phyloP scores from a whole-genome alignment of 2,797 vertebrate genomes.

The Vultur gryphus region DNA sequence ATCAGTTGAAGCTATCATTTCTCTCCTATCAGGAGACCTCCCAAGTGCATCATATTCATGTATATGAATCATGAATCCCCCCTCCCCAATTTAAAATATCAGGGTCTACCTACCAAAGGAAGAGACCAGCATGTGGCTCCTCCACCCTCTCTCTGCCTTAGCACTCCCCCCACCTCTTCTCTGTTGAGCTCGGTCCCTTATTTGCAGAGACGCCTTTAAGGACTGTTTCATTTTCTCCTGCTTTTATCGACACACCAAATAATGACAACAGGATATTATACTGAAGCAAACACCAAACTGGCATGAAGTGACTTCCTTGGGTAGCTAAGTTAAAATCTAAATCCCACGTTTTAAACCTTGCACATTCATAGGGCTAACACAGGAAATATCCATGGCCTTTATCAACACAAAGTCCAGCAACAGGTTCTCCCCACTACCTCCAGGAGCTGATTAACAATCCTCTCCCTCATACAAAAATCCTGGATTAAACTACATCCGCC shows the following conservation, averaged over 20 bases:
- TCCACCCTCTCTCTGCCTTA: not conserved
- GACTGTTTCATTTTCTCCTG: not conserved
- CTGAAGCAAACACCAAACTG: not conserved
- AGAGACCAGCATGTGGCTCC: not conserved
- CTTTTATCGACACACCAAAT: not conserved
- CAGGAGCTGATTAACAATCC: not conserved
- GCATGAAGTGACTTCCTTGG: not conserved
- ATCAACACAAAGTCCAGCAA: not conserved
- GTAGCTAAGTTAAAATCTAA: not conserved
- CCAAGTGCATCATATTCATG: not conserved
- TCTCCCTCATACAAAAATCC: not conserved
- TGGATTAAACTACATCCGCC: not conserved
- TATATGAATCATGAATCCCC: not conserved
- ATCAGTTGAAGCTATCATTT: not conserved
- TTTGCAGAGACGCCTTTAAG: not conserved
- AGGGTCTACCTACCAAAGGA: not conserved
- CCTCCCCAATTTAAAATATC: not conserved
- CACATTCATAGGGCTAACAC: not conserved
- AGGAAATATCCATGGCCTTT: fast-evolving
- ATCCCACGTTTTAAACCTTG: not conserved
- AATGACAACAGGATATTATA: not conserved
- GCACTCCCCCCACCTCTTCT: not conserved
- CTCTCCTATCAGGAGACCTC: not conserved
- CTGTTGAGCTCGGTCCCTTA: not conserved
- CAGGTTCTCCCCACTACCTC: not conserved